Evolutionary conservation across 2,113 vertebrate species (phyloP).

Genomic region (Phylloscopus whistleri): DNA sequence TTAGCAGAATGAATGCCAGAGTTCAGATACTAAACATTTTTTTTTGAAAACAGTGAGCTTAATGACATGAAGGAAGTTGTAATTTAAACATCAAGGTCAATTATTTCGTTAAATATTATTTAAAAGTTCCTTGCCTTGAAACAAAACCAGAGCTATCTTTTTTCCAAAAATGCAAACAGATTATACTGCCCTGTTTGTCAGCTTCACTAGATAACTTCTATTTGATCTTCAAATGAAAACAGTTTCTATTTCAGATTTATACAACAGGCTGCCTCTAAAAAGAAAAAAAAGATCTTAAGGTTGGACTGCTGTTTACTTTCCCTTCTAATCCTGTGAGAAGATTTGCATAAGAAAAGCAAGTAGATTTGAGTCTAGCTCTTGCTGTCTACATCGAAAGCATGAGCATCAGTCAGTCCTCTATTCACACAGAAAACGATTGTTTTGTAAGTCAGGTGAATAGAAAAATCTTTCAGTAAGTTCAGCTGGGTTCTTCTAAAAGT

Average conservation of each 20-base stretch:
- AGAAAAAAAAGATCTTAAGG: constrained; percentile 46
- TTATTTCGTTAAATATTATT: constrained; percentile 57
- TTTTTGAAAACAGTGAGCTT: background rate
- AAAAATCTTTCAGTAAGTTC: constrained; percentile 50
- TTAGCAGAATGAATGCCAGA: constrained; percentile 25
- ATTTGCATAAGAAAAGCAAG: constrained; percentile 64
- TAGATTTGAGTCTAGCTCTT: constrained; percentile 25
- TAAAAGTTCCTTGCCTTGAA: constrained; percentile 47
- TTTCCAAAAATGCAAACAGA: constrained; percentile 56
- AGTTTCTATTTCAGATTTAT: constrained; percentile 67
- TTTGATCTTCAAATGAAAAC: constrained; percentile 62
- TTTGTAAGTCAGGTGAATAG: constrained; percentile 24
- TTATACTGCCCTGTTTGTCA: constrained; percentile 37
- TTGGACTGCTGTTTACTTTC: constrained; percentile 49
- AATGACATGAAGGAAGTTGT: constrained; percentile 32
- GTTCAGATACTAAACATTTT: constrained; percentile 14
- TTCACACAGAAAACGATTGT: constrained; percentile 48
- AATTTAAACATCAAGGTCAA: constrained; percentile 65
- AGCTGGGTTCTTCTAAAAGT: background rate
- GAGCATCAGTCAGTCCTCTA: constrained; percentile 28
- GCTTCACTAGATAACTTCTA: constrained; percentile 46
- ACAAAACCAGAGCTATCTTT: constrained; percentile 57
- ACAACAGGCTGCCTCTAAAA: constrained; percentile 50
- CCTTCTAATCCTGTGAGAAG: constrained; percentile 35
- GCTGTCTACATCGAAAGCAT: constrained; percentile 5